A percentile compares a stretch with the other conserved stretches of the same genome.
Evolutionary conservation across 1,140 invertebrate species (phyloP).

Genomic region (Aradophagus sp.): DNA sequence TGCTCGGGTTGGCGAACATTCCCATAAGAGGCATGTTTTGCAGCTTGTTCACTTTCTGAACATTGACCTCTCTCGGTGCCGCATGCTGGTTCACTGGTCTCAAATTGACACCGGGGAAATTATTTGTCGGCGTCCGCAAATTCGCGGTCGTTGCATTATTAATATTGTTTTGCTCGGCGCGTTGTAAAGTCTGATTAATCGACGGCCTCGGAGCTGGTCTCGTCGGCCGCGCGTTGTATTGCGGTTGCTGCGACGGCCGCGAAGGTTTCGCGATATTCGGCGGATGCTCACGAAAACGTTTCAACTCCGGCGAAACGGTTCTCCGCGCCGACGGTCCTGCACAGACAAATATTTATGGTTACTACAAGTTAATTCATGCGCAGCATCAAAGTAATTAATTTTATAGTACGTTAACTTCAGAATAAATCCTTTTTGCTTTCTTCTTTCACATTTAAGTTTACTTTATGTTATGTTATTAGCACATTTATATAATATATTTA

Average conservation of each 20-base stretch:
- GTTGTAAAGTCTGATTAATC: slow-evolving; percentile 18
- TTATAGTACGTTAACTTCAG: no score
- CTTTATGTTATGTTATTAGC: no score
- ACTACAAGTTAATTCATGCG: no score
- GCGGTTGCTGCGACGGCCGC: slow-evolving; percentile 14
- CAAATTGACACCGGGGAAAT: slow-evolving; percentile 1
- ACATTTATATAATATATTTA: no score
- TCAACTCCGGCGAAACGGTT: slow-evolving; percentile 11
- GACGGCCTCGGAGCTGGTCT: slow-evolving; percentile 17
- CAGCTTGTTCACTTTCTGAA: slow-evolving; percentile 48
- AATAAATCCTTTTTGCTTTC: no score
- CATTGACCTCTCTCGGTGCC: not conserved
- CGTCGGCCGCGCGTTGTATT: slow-evolving; percentile 3
- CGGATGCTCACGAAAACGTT: slow-evolving; percentile 14
- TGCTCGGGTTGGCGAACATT: slow-evolving; percentile 59
- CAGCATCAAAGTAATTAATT: no score
- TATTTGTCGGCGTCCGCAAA: not conserved
- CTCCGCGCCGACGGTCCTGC: slow-evolving; percentile 7
- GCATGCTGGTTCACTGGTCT: slow-evolving; percentile 5
- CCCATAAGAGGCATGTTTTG: slow-evolving; percentile 57
- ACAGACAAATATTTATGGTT: no score
- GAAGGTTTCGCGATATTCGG: slow-evolving; percentile 12
- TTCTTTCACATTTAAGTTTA: no score
- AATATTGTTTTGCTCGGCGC: slow-evolving; percentile 16
- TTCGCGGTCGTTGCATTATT: slow-evolving; percentile 7